Percentiles rank a stretch among this genome's conserved stretches.
These are phyloP conservation scores for Acropora yongei DNA, from an alignment of 64 coral and sea anemone genomes.

Conservation along the genomic window DNA sequence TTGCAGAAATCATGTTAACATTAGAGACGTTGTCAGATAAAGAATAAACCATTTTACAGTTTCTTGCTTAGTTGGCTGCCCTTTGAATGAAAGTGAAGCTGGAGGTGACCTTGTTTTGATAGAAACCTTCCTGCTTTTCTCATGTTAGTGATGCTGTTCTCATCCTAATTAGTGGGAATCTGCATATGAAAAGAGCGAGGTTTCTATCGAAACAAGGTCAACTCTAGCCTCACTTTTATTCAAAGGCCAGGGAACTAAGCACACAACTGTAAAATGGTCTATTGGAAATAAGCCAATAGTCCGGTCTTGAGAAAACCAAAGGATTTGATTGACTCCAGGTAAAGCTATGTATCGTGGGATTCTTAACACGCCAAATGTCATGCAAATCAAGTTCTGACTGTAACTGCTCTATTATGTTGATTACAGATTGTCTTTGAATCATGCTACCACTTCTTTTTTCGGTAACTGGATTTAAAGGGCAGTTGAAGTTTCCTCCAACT, in stretches of 20 bases:
- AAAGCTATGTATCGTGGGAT: slow-evolving; percentile 4
- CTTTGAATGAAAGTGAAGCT: too few species aligned
- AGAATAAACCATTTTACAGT: background rate
- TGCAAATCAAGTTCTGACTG: slow-evolving; percentile 21
- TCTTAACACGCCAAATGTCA: slow-evolving; percentile 13
- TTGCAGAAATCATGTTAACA: background rate
- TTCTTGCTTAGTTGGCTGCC: too few species aligned
- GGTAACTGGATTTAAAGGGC: background rate
- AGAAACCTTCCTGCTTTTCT: too few species aligned
- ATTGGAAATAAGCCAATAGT: slow-evolving; percentile 4
- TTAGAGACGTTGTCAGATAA: background rate
- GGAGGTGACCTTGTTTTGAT: too few species aligned
- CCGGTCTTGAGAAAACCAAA: background rate
- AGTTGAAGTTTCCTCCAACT: background rate
- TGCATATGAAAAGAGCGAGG: too few species aligned
- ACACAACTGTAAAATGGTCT: too few species aligned
- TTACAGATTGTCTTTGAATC: background rate
- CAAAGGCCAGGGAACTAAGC: too few species aligned
- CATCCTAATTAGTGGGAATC: too few species aligned
- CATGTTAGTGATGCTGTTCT: too few species aligned
- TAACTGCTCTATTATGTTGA: slow-evolving; percentile 6
- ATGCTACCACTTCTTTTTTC: background rate
- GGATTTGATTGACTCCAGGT: slow-evolving; percentile 25
- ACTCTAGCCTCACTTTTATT: too few species aligned
- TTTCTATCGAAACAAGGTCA: too few species aligned